Evolutionary conservation across 1,140 invertebrate species (phyloP).

Genomic region (Hycleus cichorii): DNA sequence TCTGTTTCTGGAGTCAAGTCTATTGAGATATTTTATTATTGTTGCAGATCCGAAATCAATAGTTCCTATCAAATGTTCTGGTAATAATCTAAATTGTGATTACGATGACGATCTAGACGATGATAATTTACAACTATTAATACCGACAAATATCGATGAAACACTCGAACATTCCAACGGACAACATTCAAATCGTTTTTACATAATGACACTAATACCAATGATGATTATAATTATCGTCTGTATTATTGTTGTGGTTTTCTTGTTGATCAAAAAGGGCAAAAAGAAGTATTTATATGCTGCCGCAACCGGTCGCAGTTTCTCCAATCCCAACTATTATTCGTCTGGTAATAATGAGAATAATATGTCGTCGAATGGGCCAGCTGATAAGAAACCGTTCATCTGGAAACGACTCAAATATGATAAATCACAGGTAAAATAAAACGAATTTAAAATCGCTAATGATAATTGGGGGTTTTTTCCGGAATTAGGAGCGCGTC

Average conservation of each 20-base stretch:
- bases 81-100: conserved; percentile 30
- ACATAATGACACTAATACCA: conserved; percentile 37
- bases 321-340: conserved; percentile 74
- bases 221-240: conserved; percentile 41
- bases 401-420: conserved; percentile 65
- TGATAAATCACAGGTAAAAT: conserved; percentile 57
- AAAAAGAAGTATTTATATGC: conserved; percentile 53
- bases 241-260: conserved; percentile 41
- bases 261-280: conserved; percentile 48
- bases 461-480: background rate
- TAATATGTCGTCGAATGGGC: conserved; percentile 28
- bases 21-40: background rate
- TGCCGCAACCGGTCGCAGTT: conserved; percentile 49
- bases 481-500: conserved; percentile 44
- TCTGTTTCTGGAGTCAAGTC: background rate
- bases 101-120: conserved; percentile 31
- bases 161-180: conserved; percentile 10
- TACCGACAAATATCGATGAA: conserved; percentile 17
- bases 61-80: conserved; percentile 23
- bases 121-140: conserved; percentile 33
- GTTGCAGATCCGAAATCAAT: background rate
- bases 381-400: conserved; percentile 53
- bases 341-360: conserved; percentile 41
- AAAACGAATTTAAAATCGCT: background rate
- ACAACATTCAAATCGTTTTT: conserved; percentile 10